Evolutionary conservation across 2,113 vertebrate species (phyloP), one percentile per base, ranked within the genome.

Genomic region (Misgurnus mizolepis): DNA sequence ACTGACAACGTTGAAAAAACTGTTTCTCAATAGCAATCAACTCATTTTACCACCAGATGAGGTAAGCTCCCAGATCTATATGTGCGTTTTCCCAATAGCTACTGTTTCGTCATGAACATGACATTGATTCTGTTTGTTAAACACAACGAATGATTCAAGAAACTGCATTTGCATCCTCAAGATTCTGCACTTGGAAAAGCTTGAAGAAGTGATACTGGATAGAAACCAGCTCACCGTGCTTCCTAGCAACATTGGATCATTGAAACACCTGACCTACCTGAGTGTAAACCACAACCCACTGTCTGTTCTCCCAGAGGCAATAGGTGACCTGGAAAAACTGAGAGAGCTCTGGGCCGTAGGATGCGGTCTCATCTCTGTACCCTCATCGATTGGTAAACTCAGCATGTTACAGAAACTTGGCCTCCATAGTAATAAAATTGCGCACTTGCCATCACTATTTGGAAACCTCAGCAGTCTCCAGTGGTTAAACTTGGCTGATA

Each of bases 21-120:
- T 85, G 2, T 53, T 85, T 41, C 69, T 85, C 17, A 86, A 86
- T 56, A 50, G 83, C 67, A 85, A 85, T 47, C 67, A 11, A 2
- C 85, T 85, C 4, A 68, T 87, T 75, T 80, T 85, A 45, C 85
- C 85, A 47, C 83, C 85, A 41, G 79, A 76, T 4, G 81, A 86
- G 83, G 85, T 86, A 81, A 67, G 76, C 43, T 45, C 1, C 43
- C 43, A 45, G 5, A 1, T 45, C 43, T 8, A 45, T 34, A 34
- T 34, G 27, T 34, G 43, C 43, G 5, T 45, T 4, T 45, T 7
- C 43, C 43, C 5, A 45, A 7, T 45, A 11, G 47, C 10, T 11
- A 11, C 11, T 3, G 10, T 50, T 8, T 10, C 3, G 9, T 22
- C 22, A 22, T 22, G 22, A 22, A 22, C 22, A 22, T 22, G 22